Evolutionary conservation across 1,140 invertebrate genomes (phyloP).

Genomic region (Nautilus pompilius): DNA sequence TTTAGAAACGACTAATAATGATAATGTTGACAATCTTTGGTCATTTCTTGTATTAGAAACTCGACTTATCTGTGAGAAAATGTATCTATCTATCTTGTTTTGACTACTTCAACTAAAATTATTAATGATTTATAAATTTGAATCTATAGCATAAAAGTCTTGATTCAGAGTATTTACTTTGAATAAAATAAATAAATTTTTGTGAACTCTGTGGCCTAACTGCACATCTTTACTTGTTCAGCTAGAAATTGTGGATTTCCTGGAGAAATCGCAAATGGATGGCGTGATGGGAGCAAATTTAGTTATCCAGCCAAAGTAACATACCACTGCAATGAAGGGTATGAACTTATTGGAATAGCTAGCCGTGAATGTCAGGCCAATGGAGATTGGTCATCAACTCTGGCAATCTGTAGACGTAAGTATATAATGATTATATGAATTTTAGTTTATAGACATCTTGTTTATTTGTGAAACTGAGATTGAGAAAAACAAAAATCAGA

Average conservation of each 20-base stretch:
- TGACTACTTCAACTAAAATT: too few species aligned
- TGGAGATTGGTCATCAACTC: slow-evolving; percentile 73
- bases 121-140: too few species aligned
- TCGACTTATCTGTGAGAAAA: too few species aligned
- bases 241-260: slow-evolving; percentile 83
- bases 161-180: too few species aligned
- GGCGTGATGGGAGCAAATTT: slow-evolving; percentile 87
- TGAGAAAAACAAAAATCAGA: background rate
- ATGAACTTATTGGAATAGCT: slow-evolving; percentile 80
- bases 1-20: too few species aligned
- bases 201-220: too few species aligned
- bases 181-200: too few species aligned
- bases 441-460: background rate
- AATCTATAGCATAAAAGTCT: too few species aligned
- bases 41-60: too few species aligned
- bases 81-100: too few species aligned
- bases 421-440: too few species aligned
- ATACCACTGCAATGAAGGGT: slow-evolving; percentile 89
- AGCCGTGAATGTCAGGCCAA: slow-evolving; percentile 83
- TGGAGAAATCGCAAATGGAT: slow-evolving; percentile 82
- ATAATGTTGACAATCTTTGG: too few species aligned
- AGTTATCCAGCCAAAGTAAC: slow-evolving; percentile 86
- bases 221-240: slow-evolving; percentile 54
- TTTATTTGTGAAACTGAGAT: background rate
- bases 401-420: slow-evolving; percentile 71